Conservation (phyloP, 2,797 vertebrate genomes). For the Gambelia wislizenii region DNA sequence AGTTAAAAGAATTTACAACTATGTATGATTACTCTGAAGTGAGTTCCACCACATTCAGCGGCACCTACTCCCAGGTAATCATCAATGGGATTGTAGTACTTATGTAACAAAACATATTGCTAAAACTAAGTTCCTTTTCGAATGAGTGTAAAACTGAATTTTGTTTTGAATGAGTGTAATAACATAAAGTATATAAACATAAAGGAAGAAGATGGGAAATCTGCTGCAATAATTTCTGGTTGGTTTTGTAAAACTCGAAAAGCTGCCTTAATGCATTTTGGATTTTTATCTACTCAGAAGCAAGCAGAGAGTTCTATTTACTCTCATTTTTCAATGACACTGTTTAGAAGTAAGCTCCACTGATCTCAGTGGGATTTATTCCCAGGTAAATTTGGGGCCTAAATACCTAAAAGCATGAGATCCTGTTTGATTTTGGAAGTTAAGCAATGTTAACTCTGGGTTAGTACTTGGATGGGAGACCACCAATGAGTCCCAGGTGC, state of each 20-base stretch:
- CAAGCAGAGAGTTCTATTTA: background rate
- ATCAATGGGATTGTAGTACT: background rate
- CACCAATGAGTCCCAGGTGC: too few relatives aligned
- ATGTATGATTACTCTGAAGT: background rate
- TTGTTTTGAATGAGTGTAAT: background rate
- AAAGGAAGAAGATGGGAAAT: background rate
- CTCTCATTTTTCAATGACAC: too few relatives aligned
- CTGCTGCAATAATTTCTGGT: background rate
- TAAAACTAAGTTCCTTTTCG: background rate
- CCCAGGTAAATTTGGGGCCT: too few relatives aligned
- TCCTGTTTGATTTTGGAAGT: too few relatives aligned
- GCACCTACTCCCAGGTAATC: background rate
- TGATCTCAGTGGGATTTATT: too few relatives aligned
- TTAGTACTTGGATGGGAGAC: too few relatives aligned
- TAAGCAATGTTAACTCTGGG: too few relatives aligned
- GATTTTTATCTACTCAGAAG: background rate
- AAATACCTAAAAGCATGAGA: too few relatives aligned
- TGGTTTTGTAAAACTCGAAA: background rate
- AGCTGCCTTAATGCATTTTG: background rate
- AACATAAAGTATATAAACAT: background rate
- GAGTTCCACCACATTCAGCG: background rate
- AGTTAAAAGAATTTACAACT: background rate
- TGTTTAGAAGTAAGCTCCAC: too few relatives aligned
- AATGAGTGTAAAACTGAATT: too few relatives aligned
- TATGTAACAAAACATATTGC: background rate